A percentile compares a stretch with the other conserved stretches of the same genome.
Evolutionary conservation across 2,797 vertebrate genomes (phyloP).

Genomic region (Leptoclinus maculatus): DNA sequence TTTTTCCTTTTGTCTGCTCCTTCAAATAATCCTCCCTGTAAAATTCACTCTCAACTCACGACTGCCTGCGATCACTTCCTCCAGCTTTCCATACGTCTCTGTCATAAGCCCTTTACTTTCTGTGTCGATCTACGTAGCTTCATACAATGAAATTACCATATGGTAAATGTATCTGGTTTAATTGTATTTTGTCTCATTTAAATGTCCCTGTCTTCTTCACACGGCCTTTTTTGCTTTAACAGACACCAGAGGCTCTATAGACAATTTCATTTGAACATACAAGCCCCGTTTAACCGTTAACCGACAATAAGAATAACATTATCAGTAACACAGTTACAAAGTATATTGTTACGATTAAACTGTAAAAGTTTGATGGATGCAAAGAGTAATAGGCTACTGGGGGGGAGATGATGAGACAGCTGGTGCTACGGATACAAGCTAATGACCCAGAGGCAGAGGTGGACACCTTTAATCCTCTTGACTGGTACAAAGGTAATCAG

Average conservation of each 20-base stretch:
- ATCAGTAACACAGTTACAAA: not conserved
- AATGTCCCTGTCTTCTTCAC: not conserved
- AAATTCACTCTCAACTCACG: constrained; percentile 10
- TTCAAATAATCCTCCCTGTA: constrained; percentile 25
- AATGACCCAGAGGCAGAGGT: constrained; percentile 4
- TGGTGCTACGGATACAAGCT: not conserved
- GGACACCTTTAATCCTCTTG: not conserved
- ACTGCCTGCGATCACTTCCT: not conserved
- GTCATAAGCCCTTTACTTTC: not conserved
- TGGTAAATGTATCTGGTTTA: not conserved
- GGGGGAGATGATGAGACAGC: too few species aligned
- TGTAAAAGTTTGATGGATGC: too few species aligned
- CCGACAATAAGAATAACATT: not conserved
- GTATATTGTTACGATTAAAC: not conserved
- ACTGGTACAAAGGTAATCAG: not conserved
- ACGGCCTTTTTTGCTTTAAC: not conserved
- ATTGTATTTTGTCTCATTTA: not conserved
- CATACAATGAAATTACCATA: not conserved
- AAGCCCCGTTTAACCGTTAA: too few species aligned
- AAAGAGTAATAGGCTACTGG: too few species aligned
- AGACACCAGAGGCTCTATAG: not conserved
- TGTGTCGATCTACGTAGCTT: not conserved
- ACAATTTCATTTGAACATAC: not conserved
- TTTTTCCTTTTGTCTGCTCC: constrained; percentile 11
- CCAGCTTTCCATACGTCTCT: not conserved